These are phyloP conservation scores for Helostoma temminkii DNA, from an alignment of 2,797 vertebrate species.

Conservation along the genomic window DNA sequence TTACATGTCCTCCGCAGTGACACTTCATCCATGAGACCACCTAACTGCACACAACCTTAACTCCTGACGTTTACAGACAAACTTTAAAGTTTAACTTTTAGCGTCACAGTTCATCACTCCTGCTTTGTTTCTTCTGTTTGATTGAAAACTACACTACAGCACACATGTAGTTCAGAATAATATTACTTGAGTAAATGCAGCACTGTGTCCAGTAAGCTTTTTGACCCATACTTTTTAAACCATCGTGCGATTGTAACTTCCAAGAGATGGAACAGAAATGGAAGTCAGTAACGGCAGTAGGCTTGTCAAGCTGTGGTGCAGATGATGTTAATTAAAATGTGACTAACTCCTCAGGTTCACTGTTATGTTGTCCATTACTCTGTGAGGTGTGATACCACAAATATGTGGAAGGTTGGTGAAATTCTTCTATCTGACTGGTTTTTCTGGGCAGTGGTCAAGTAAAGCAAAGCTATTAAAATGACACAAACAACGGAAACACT, in stretches of 20 bases:
- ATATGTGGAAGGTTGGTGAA: not conserved
- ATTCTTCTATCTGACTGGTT: not conserved
- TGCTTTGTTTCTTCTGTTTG: not conserved
- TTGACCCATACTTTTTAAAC: conserved; percentile 26
- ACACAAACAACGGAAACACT: not conserved
- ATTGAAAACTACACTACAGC: not conserved
- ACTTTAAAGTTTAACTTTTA: too few relatives aligned
- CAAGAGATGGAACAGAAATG: not conserved
- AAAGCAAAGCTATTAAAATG: not conserved
- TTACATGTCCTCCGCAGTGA: not conserved
- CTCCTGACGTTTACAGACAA: not conserved
- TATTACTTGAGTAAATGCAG: conserved; percentile 11
- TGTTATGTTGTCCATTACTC: not conserved
- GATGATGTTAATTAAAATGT: too few relatives aligned
- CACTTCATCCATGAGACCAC: too few relatives aligned
- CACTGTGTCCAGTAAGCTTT: conserved; percentile 25
- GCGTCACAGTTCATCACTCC: not conserved
- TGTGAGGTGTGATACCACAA: not conserved
- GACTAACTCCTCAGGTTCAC: too few relatives aligned
- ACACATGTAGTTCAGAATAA: not conserved
- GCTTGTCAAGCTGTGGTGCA: not conserved
- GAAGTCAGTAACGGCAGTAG: not conserved
- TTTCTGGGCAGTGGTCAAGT: not conserved
- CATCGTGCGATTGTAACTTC: not conserved
- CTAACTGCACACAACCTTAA: not conserved